phyloP scores from a whole-genome alignment of 2,113 vertebrate genomes.

The Motacilla alba region DNA sequence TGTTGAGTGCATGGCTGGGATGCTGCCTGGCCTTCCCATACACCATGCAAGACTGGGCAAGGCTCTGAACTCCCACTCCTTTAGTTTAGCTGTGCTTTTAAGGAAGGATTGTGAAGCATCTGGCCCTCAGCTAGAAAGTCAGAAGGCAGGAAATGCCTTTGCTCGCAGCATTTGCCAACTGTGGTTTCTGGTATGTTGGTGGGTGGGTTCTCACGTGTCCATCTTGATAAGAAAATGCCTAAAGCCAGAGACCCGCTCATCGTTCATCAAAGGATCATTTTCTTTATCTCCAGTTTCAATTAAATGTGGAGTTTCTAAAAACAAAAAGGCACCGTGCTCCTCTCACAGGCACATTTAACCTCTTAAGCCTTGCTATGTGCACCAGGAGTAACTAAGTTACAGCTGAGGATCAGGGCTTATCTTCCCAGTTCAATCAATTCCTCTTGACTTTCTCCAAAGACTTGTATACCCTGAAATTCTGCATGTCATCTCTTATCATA shows the following conservation, averaged over 20 bases:
- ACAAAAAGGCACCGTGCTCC: accelerated
- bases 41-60: not conserved
- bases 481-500: not conserved
- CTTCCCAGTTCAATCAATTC: not conserved
- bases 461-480: not conserved
- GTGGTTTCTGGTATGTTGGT: conserved; percentile 62
- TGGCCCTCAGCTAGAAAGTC: conserved; percentile 20
- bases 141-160: conserved; percentile 53
- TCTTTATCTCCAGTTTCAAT: conserved; percentile 19
- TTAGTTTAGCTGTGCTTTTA: not conserved
- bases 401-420: not conserved
- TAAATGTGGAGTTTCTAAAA: conserved; percentile 19
- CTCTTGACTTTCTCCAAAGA: not conserved
- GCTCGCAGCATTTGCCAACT: not conserved
- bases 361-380: not conserved
- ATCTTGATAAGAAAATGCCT: conserved; percentile 60
- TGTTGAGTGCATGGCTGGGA: not conserved
- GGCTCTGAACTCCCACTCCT: not conserved
- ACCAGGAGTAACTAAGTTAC: not conserved
- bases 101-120: not conserved
- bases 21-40: not conserved
- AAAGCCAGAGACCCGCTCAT: not conserved
- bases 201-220: conserved; percentile 13
- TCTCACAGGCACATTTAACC: not conserved
- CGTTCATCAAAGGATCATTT: conserved; percentile 29